Evolutionary conservation across 2,797 vertebrate genomes (phyloP).

Genomic region (Brachyalestes nurse): DNA sequence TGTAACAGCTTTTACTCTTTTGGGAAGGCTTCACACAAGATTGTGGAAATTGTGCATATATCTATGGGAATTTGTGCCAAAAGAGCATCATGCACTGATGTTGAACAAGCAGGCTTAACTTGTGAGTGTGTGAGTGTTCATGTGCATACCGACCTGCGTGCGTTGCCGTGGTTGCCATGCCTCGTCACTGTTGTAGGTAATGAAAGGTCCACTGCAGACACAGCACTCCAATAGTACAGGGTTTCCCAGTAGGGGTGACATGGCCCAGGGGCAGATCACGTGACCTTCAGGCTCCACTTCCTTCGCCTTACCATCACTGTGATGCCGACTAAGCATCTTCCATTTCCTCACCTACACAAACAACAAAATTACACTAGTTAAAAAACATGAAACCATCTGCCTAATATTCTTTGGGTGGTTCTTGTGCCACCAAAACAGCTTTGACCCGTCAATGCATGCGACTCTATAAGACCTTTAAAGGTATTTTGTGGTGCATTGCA

Average conservation of each 20-base stretch:
- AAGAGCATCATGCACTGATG: no score
- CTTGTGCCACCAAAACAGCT: no score
- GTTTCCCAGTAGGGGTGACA: conserved; percentile 70
- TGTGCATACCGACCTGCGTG: conserved; percentile 70
- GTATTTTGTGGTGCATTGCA: no score
- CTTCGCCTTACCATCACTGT: conserved; percentile 74
- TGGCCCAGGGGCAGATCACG: conserved; percentile 57
- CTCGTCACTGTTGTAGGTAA: conserved; percentile 78
- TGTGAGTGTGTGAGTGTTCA: background rate
- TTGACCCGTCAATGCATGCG: no score
- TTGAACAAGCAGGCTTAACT: background rate
- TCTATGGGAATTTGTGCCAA: no score
- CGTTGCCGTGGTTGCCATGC: conserved; percentile 82
- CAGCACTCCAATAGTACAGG: conserved; percentile 82
- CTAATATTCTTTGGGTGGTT: no score
- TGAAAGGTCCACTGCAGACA: conserved; percentile 79
- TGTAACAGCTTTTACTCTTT: no score
- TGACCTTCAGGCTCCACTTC: conserved; percentile 69
- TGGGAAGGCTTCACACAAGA: no score
- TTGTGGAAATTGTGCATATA: no score
- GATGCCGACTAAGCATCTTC: conserved; percentile 79
- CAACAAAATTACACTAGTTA: conserved; percentile 1
- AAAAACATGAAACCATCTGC: background rate
- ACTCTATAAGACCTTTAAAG: no score
- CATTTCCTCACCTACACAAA: conserved; percentile 79